These are phyloP conservation scores for Merops nubicus DNA, from an alignment of 2,113 vertebrate genomes.

Conservation along the genomic window DNA sequence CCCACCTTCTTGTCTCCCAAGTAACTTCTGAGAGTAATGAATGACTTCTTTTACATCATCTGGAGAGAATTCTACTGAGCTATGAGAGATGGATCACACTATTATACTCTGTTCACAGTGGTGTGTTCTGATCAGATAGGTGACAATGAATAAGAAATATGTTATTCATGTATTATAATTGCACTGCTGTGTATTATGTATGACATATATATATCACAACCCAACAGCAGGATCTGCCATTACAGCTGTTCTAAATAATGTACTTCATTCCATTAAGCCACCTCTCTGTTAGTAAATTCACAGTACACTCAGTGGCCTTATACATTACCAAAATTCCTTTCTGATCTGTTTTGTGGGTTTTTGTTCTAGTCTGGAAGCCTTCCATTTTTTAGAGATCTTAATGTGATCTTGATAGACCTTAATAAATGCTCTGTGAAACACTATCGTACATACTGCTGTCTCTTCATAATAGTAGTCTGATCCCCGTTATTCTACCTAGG, in stretches of 20 bases:
- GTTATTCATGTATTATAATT: neutral
- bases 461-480: neutral
- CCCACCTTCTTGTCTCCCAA: accelerated
- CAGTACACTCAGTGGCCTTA: neutral
- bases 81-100: too few species aligned
- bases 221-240: neutral
- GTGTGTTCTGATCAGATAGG: neutral
- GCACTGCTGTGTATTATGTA: neutral
- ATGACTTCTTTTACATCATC: neutral
- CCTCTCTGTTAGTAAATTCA: neutral
- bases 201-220: neutral
- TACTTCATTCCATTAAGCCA: neutral
- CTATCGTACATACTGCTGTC: neutral
- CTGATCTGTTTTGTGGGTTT: neutral
- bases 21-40: neutral
- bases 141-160: neutral
- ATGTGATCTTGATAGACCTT: neutral
- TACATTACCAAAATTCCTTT: neutral
- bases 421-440: neutral
- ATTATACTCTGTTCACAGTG: too few species aligned
- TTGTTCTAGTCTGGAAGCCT: neutral
- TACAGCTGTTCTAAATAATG: neutral
- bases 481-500: neutral
- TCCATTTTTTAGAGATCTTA: neutral
- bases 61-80: neutral